A percentile compares a stretch with the other conserved stretches of the same genome.
Evolutionary conservation across 1,140 invertebrate species (phyloP).

Genomic region (Manduca sexta): DNA sequence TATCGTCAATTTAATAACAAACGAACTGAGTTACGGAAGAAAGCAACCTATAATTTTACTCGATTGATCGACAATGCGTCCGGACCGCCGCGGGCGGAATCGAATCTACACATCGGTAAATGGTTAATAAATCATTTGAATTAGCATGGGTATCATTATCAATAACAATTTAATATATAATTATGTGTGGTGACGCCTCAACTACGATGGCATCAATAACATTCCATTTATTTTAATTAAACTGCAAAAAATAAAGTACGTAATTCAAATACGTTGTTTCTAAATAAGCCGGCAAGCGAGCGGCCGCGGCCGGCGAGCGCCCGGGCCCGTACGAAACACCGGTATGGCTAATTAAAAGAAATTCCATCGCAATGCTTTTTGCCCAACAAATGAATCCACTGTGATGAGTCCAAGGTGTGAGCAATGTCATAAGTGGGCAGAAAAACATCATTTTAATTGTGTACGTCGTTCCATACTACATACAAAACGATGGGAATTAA

Average conservation of each 20-base stretch:
- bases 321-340: conserved; percentile 8
- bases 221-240: too few species aligned
- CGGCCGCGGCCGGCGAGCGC: not conserved
- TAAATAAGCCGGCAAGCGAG: not conserved
- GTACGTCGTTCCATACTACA: conserved; percentile 38
- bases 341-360: conserved; percentile 56
- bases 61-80: conserved; percentile 37
- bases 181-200: conserved; percentile 1
- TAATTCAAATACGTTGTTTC: not conserved
- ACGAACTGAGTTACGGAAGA: conserved; percentile 39
- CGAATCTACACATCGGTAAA: conserved; percentile 28
- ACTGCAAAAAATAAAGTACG: not conserved
- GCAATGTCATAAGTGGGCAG: conserved; percentile 50
- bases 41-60: conserved; percentile 53
- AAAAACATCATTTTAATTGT: conserved; percentile 53
- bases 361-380: conserved; percentile 51
- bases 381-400: conserved; percentile 41
- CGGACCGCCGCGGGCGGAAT: conserved; percentile 27
- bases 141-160: conserved; percentile 7
- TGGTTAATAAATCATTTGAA: conserved; percentile 27
- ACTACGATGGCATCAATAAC: too few species aligned
- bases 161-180: conserved; percentile 6
- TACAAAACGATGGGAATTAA: conserved; percentile 48
- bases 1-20: conserved; percentile 46
- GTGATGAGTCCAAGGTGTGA: conserved; percentile 52